Evolutionary conservation across 2,888 invertebrate species (phyloP).

Genomic region (Caenorhabditis sp.): DNA sequence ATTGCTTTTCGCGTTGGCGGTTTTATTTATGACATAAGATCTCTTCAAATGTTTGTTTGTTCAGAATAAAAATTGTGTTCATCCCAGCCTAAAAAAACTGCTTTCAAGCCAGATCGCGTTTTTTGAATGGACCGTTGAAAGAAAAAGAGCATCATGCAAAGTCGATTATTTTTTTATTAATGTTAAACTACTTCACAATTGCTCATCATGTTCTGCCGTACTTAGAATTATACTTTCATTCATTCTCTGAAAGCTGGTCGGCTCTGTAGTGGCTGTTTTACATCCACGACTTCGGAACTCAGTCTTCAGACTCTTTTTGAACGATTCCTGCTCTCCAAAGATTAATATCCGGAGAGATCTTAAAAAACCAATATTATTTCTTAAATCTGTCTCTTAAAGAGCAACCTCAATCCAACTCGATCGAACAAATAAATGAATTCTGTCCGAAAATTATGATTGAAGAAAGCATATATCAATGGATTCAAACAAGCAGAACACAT

Average conservation of each 20-base stretch:
- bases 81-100: no score
- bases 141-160: background rate
- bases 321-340: slow-evolving; percentile 49
- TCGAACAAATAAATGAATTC: slow-evolving; percentile 76
- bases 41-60: background rate
- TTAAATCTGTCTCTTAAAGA: background rate
- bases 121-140: no score
- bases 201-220: slow-evolving; percentile 56
- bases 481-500: slow-evolving; percentile 94
- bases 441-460: slow-evolving; percentile 89
- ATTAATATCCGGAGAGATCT: slow-evolving; percentile 43
- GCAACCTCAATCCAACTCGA: slow-evolving; percentile 64
- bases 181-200: slow-evolving; percentile 24
- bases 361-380: background rate
- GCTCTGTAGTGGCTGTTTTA: slow-evolving; percentile 33
- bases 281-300: slow-evolving; percentile 45
- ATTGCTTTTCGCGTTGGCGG: background rate
- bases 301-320: slow-evolving; percentile 25
- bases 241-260: slow-evolving; percentile 15
- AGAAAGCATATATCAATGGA: slow-evolving; percentile 93
- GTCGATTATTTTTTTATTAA: background rate
- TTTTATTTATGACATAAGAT: background rate
- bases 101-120: no score
- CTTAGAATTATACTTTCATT: slow-evolving; percentile 52
- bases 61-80: background rate